Evolutionary conservation across 2,888 invertebrate species (phyloP), one percentile per base, ranked within the genome.

Genomic region (Apamea sordens): DNA sequence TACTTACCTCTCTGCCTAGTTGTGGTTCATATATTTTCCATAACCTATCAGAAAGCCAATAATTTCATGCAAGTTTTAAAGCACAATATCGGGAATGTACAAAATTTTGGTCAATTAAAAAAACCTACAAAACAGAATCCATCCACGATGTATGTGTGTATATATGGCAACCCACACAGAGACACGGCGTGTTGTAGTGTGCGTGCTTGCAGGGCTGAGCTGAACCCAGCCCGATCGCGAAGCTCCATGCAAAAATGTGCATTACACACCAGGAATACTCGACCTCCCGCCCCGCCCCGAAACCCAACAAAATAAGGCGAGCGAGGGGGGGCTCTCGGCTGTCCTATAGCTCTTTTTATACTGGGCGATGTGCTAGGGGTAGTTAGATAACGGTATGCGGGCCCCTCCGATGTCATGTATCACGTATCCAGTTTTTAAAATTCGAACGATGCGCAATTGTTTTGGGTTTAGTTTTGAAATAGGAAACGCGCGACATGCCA

Each of bases 241-340:
- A 94, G 94, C 93, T 93, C 95, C 94, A 93, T 96, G 96, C 96
- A 96, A 95, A 96, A 96, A 96, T 96, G 95, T 95, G 95, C 94
- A 94, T 85, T 89, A 93, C 92, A 93, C 90, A 93, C 96, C 95
- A 95, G 90, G 88, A 90, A 86, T 90, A 90, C 88, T 87, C 92
- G 96, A 94, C 92, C 94, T 92, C 92, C 93, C 92, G 77, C 88
- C 91, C 91, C 92, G 90, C 94, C 90, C 91, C 83, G 83, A 79
- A 83, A 85, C 86, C 86, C 83, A 89, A 89, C 80, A 93, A 93
- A 95, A 93, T 93, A 93, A 85, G 92, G 91, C 90, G 92, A 89
- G 85, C 89, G 91, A 90, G 90, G 89, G 90, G 90, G 88, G 86
- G 85, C 86, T 89, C 82, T 75, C 88, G 91, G 93, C 92, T 92